Evolutionary conservation across 2,888 invertebrate genomes (phyloP).

Genomic region (Pandemis heparana): DNA sequence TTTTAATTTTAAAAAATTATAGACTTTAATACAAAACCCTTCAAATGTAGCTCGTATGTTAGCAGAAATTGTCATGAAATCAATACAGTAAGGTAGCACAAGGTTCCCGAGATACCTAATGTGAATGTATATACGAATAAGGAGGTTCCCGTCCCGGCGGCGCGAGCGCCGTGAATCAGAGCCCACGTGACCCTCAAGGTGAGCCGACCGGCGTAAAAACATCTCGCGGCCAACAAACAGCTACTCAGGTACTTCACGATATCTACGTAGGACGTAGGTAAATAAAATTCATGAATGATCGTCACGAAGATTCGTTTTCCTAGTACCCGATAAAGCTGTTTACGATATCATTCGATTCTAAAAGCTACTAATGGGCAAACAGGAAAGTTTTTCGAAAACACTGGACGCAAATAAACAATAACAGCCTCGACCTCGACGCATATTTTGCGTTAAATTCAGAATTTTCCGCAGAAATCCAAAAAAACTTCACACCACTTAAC

Average conservation of each 20-base stretch:
- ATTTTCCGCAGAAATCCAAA: not conserved
- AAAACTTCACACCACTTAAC: not conserved
- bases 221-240: slow-evolving; percentile 7
- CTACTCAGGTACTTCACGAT: slow-evolving; percentile 6
- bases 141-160: slow-evolving; percentile 43
- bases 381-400: slow-evolving; percentile 34
- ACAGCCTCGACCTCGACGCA: slow-evolving; percentile 4
- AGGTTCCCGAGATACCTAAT: slow-evolving; percentile 4
- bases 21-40: not conserved
- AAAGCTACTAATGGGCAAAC: slow-evolving; percentile 25
- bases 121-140: slow-evolving; percentile 22
- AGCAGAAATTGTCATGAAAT: slow-evolving; percentile 1
- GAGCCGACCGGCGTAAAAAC: slow-evolving; percentile 49
- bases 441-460: not conserved
- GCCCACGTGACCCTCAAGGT: slow-evolving; percentile 73
- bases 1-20: too few species aligned
- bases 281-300: slow-evolving; percentile 31
- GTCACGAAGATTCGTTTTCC: slow-evolving; percentile 18
- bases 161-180: slow-evolving; percentile 64
- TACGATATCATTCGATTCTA: slow-evolving; percentile 20
- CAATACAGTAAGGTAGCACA: not conserved
- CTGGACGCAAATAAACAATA: slow-evolving; percentile 25
- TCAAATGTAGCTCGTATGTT: not conserved
- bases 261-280: slow-evolving; percentile 16
- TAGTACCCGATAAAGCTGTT: slow-evolving; percentile 31